phyloP scores from a whole-genome alignment of 2,113 vertebrate genomes.

The Lampris incognitus region DNA sequence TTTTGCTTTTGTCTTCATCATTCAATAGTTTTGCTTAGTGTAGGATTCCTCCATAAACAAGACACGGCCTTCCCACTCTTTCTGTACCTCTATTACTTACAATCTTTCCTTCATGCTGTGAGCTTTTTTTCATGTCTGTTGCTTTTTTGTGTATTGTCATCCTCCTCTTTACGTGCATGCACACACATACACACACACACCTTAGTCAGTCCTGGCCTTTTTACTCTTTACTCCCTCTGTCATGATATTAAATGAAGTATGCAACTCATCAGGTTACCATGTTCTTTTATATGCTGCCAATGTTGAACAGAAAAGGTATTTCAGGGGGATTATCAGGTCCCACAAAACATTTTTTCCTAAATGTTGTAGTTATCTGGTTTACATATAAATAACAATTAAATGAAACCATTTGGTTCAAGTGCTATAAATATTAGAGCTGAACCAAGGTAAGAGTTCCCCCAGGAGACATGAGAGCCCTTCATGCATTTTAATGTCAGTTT shows the following conservation, averaged over 20 bases:
- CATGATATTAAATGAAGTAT: conserved; percentile 68
- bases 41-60: background rate
- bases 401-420: conserved; percentile 43
- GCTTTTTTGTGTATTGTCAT: conserved; percentile 21
- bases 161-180: conserved; percentile 26
- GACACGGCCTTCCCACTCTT: conserved; percentile 9
- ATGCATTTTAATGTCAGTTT: conserved; percentile 41
- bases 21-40: background rate
- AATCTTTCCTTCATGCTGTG: conserved; percentile 25
- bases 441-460: conserved; percentile 57
- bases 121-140: conserved; percentile 4
- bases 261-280: conserved; percentile 66
- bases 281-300: conserved; percentile 73
- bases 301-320: conserved; percentile 45
- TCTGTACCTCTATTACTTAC: conserved; percentile 21
- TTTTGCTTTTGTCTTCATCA: background rate
- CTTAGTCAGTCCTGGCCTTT: conserved; percentile 21
- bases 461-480: conserved; percentile 35
- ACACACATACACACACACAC: conserved; percentile 33
- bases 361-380: conserved; percentile 66
- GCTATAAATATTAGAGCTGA: conserved; percentile 44
- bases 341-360: conserved; percentile 55
- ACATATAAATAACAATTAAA: conserved; percentile 63
- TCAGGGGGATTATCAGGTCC: conserved; percentile 54
- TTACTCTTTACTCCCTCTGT: conserved; percentile 56